These are phyloP conservation scores for Eidolon helvum DNA, from an alignment of 2,113 vertebrate genomes.

Conservation along the genomic window DNA sequence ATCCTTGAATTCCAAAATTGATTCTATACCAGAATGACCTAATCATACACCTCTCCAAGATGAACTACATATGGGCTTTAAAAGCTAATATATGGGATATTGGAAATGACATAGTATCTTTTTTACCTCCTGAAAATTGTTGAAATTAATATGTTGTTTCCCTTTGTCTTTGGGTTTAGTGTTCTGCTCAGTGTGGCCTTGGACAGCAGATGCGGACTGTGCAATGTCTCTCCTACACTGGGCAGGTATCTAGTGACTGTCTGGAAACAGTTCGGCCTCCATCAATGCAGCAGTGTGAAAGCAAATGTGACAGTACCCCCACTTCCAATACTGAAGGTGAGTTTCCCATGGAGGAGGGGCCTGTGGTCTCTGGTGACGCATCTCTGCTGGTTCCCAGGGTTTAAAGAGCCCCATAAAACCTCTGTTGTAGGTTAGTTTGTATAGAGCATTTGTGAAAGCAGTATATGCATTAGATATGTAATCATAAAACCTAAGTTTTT, in stretches of 20 bases:
- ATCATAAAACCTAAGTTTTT: not conserved
- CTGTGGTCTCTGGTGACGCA: not conserved
- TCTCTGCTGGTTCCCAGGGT: not conserved
- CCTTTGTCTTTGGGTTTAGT: slow-evolving; percentile 83
- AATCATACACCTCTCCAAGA: not conserved
- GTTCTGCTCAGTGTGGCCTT: slow-evolving; percentile 96
- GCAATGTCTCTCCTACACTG: slow-evolving; percentile 96
- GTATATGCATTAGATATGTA: not conserved
- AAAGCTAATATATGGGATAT: not conserved
- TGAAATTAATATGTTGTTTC: slow-evolving; percentile 17
- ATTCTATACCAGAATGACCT: not conserved
- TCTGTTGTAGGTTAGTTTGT: not conserved
- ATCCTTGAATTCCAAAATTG: not conserved
- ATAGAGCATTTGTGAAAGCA: not conserved
- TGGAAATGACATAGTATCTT: not conserved
- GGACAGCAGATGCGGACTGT: slow-evolving; percentile 97
- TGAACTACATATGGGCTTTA: not conserved
- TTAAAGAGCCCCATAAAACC: not conserved
- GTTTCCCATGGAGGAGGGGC: slow-evolving; percentile 52
- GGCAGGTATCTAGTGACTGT: slow-evolving; percentile 94
- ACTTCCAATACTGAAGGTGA: slow-evolving; percentile 94
- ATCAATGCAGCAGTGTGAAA: slow-evolving; percentile 98
- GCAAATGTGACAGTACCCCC: slow-evolving; percentile 96
- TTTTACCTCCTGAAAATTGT: slow-evolving; percentile 1
- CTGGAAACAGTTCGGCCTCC: slow-evolving; percentile 89